Conservation (phyloP, 2,797 vertebrate species). For the Tragelaphus eurycerus region DNA sequence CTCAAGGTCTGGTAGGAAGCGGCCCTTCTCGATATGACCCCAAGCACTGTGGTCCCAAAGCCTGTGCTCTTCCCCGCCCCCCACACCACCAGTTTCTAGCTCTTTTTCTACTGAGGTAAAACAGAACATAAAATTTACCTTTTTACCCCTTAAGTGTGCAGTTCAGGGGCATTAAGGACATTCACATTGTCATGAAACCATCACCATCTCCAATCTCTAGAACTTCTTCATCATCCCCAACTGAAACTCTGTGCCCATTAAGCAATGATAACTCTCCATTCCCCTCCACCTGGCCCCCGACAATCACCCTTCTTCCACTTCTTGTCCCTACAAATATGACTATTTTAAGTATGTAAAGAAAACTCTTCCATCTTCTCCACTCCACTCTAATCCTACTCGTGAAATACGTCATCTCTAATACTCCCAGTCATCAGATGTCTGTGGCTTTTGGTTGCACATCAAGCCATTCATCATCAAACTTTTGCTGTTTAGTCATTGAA, state of each 20-base stretch:
- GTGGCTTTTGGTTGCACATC: neutral
- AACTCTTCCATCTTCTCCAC: neutral
- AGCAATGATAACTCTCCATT: neutral
- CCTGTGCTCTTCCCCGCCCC: neutral
- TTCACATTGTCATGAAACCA: neutral
- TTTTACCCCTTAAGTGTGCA: neutral
- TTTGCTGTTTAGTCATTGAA: neutral
- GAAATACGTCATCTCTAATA: neutral
- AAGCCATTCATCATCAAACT: neutral
- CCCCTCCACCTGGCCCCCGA: neutral
- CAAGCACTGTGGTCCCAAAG: neutral
- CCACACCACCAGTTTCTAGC: neutral
- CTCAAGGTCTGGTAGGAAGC: neutral
- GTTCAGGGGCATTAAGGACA: neutral
- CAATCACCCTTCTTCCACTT: neutral
- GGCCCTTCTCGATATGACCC: accelerated
- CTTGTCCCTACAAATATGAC: neutral
- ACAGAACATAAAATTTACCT: neutral
- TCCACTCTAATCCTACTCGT: too few species aligned
- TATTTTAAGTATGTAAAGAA: neutral
- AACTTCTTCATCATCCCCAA: neutral
- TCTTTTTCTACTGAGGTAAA: neutral
- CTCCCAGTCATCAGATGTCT: neutral
- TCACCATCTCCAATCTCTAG: neutral
- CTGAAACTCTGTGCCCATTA: neutral